A percentile compares a stretch with the other conserved stretches of the same genome.
Conservation (phyloP, 2,797 vertebrate species). For the Coregonus ussuriensis region DNA sequence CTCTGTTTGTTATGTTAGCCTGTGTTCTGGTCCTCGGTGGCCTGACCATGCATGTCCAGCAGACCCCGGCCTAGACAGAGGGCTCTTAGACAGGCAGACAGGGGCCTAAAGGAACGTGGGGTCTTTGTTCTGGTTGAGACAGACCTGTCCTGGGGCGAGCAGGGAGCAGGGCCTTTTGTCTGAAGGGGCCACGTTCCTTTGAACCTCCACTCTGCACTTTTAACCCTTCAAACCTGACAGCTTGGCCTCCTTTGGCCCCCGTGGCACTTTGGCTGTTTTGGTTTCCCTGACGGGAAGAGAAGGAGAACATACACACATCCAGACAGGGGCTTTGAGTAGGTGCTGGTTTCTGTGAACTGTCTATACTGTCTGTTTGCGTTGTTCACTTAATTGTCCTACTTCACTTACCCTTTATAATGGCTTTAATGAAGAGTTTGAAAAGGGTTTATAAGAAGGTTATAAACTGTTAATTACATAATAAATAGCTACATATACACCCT, state of each 20-base stretch:
- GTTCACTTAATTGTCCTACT: neutral
- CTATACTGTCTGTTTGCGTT: too few relatives aligned
- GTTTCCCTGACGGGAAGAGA: slow-evolving; percentile 33
- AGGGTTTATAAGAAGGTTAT: neutral
- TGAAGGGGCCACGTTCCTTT: slow-evolving; percentile 42
- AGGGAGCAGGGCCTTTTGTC: slow-evolving; percentile 63
- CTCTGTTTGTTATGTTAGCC: slow-evolving; percentile 34
- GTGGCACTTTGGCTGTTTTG: slow-evolving; percentile 47
- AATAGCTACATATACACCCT: neutral
- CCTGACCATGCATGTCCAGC: slow-evolving; percentile 50
- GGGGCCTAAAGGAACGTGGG: slow-evolving; percentile 15
- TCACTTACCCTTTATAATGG: neutral
- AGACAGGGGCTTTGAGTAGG: neutral
- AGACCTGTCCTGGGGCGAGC: slow-evolving; percentile 41
- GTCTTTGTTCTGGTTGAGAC: slow-evolving; percentile 68
- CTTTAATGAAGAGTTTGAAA: neutral
- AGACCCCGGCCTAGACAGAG: slow-evolving; percentile 31
- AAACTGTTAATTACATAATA: neutral
- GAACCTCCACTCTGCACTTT: slow-evolving; percentile 58
- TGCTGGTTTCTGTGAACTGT: neutral
- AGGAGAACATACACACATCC: neutral
- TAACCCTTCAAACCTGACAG: slow-evolving; percentile 49
- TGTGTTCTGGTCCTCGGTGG: slow-evolving; percentile 36
- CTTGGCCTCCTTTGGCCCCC: slow-evolving; percentile 29
- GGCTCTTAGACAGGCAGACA: slow-evolving; percentile 24